A percentile compares a stretch with the other conserved stretches of the same genome.
Conservation (phyloP, 2,888 invertebrate species). For the Polyommatus iphigenia region DNA sequence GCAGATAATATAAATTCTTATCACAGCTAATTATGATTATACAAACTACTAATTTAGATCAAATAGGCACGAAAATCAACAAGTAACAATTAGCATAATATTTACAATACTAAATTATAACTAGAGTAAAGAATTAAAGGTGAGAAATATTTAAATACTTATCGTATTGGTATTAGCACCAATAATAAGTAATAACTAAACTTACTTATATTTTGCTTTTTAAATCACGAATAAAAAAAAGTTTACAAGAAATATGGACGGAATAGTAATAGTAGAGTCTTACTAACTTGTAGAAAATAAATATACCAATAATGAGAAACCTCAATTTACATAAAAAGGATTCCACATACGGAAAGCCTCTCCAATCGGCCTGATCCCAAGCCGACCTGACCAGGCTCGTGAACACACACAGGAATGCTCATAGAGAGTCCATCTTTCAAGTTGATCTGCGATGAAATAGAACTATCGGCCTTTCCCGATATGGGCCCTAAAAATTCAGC, state of each 20-base stretch:
- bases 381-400: no score
- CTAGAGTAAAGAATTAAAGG: neutral
- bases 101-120: conserved; percentile 6
- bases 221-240: neutral
- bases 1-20: neutral
- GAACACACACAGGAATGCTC: no score
- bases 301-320: neutral
- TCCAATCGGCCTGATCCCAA: no score
- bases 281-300: neutral
- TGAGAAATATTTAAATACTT: neutral
- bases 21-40: conserved; percentile 1
- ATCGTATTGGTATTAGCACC: neutral
- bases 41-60: neutral
- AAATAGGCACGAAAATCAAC: neutral
- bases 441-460: neutral
- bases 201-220: neutral
- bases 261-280: neutral
- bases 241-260: neutral
- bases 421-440: neutral
- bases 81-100: conserved; percentile 1
- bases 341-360: no score
- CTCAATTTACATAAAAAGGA: no score
- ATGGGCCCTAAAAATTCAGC: neutral
- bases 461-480: neutral
- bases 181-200: neutral